Percentiles rank a stretch among this genome's conserved stretches.
phyloP scores from a whole-genome alignment of 2,888 invertebrate genomes.

The Cryptocephalus primarius region DNA sequence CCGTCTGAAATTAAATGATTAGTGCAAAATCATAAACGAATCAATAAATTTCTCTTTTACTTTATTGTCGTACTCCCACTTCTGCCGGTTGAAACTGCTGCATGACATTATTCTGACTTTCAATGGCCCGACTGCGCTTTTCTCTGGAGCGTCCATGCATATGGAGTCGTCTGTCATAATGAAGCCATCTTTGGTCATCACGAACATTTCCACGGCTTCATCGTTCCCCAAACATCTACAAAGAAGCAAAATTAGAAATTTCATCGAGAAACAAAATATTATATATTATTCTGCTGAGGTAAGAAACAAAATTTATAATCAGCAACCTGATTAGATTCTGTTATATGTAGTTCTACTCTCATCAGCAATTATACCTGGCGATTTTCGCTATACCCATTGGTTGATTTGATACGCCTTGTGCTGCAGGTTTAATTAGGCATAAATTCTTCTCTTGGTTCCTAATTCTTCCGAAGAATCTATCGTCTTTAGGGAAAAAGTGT shows the following conservation, averaged over 20 bases:
- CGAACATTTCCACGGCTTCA: slow-evolving; percentile 57
- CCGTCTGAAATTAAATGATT: slow-evolving; percentile 31
- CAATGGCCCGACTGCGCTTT: slow-evolving; percentile 28
- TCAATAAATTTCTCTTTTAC: slow-evolving; percentile 24
- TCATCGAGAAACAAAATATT: background rate
- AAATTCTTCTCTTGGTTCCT: slow-evolving; percentile 35
- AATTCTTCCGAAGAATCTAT: slow-evolving; percentile 84
- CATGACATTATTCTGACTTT: slow-evolving; percentile 66
- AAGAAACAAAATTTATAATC: too few relatives aligned
- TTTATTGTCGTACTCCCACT: slow-evolving; percentile 52
- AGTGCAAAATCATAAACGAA: background rate
- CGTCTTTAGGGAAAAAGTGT: slow-evolving; percentile 83
- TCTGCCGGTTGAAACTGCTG: slow-evolving; percentile 53
- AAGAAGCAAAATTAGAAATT: background rate
- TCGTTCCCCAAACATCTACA: slow-evolving; percentile 47
- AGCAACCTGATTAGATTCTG: too few relatives aligned
- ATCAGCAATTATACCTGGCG: slow-evolving; percentile 28
- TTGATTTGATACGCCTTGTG: slow-evolving; percentile 49
- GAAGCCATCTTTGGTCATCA: slow-evolving; percentile 56
- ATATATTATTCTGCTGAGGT: too few relatives aligned
- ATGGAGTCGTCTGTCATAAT: slow-evolving; percentile 83
- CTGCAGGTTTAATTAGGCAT: slow-evolving; percentile 56
- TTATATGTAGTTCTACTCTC: background rate
- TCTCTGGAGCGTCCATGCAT: slow-evolving; percentile 64
- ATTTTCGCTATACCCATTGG: slow-evolving; percentile 60